These are phyloP conservation scores for Caenorhabditis angaria DNA, from an alignment of 2,888 invertebrate species.

Conservation along the genomic window DNA sequence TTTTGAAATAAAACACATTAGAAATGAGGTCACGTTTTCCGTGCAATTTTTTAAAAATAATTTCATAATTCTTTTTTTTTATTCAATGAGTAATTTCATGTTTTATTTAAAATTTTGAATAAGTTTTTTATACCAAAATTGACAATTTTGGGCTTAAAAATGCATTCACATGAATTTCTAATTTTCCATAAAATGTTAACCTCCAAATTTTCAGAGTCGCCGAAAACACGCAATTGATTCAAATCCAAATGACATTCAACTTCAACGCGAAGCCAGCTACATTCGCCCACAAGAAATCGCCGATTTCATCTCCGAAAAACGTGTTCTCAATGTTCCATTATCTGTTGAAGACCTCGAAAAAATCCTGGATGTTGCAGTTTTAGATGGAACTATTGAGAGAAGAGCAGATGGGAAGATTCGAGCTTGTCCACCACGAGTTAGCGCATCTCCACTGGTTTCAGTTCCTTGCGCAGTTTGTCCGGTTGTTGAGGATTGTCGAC, in stretches of 20 bases:
- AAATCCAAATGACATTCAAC: slow-evolving; percentile 43
- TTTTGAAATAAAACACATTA: too few species aligned
- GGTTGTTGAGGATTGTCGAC: slow-evolving; percentile 64
- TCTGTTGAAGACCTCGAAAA: slow-evolving; percentile 52
- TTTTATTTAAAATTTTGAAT: too few species aligned
- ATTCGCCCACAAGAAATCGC: slow-evolving; percentile 51
- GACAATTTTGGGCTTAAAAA: too few species aligned
- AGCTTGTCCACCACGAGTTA: slow-evolving; percentile 27
- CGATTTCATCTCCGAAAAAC: slow-evolving; percentile 53
- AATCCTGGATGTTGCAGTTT: slow-evolving; percentile 62
- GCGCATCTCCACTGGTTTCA: slow-evolving; percentile 47
- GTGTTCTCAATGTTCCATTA: slow-evolving; percentile 54
- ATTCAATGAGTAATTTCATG: too few species aligned
- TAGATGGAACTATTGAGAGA: slow-evolving; percentile 68
- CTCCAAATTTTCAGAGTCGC: slow-evolving; percentile 32
- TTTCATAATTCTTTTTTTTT: too few species aligned
- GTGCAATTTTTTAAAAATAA: too few species aligned
- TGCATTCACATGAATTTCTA: too few species aligned
- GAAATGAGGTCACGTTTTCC: too few species aligned
- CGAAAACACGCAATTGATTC: slow-evolving; percentile 46
- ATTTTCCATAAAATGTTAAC: too few species aligned
- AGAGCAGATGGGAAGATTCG: slow-evolving; percentile 56
- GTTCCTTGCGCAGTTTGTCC: slow-evolving; percentile 70
- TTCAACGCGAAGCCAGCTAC: slow-evolving; percentile 50
- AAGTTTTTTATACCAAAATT: too few species aligned